These are phyloP conservation scores for Nycticorax nycticorax DNA, from an alignment of 2,113 vertebrate species.

Conservation along the genomic window DNA sequence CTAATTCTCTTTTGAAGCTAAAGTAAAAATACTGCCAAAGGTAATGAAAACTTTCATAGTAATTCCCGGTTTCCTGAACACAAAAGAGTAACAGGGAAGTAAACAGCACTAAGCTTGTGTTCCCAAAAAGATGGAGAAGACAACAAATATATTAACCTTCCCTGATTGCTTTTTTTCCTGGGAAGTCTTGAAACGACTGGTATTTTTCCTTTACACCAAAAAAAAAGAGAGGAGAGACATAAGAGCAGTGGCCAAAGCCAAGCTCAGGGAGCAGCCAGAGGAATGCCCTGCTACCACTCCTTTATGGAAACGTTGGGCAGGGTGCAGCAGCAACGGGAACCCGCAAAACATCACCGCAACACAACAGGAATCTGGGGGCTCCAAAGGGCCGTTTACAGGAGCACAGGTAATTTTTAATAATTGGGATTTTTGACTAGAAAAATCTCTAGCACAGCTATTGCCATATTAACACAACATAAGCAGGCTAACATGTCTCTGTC, in stretches of 20 bases:
- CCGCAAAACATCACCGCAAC: neutral
- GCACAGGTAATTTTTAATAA: neutral
- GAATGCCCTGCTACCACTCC: neutral
- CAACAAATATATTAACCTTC: neutral
- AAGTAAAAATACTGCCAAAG: neutral
- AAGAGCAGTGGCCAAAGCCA: neutral
- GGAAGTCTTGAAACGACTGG: neutral
- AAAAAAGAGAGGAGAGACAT: rapidly evolving
- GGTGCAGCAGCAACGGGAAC: neutral
- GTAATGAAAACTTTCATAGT: rapidly evolving
- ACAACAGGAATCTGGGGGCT: neutral
- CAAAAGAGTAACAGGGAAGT: neutral
- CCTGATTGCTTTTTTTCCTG: too few species aligned
- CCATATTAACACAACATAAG: neutral
- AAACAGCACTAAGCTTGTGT: rapidly evolving
- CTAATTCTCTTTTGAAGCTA: neutral
- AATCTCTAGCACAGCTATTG: neutral
- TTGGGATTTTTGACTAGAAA: neutral
- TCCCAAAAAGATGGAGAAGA: neutral
- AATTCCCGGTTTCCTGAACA: neutral
- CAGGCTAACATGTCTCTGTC: neutral
- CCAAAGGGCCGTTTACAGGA: neutral
- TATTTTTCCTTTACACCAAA: neutral
- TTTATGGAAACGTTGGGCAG: neutral
- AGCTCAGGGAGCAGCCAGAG: neutral